A percentile compares a stretch with the other conserved stretches of the same genome.
Conservation (phyloP, 1,140 invertebrate genomes). For the Chionoecetes opilio region DNA sequence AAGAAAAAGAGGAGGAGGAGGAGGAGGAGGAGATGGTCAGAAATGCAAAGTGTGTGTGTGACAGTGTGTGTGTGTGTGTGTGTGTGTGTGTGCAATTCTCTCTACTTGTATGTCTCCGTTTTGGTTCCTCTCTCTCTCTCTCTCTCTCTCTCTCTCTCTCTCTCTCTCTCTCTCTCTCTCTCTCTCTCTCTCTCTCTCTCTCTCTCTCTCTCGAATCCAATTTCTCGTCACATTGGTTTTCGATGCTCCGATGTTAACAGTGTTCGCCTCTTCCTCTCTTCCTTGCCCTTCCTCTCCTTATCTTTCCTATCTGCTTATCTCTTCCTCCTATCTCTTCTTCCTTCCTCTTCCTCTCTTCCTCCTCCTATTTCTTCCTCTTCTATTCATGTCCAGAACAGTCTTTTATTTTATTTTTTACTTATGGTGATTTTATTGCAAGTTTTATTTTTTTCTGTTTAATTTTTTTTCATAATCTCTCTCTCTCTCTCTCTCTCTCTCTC, state of each 20-base stretch:
- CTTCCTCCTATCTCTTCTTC: neutral
- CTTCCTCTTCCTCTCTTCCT: no score
- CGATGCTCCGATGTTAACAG: neutral
- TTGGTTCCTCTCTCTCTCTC: neutral
- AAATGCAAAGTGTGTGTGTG: no score
- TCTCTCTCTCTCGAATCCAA: neutral
- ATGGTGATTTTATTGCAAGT: no score
- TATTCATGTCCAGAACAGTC: no score
- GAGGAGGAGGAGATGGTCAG: neutral
- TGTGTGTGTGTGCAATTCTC: neutral
- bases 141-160: slow-evolving; percentile 27
- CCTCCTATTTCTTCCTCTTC: no score
- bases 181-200: slow-evolving; percentile 23
- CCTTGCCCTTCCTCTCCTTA: neutral
- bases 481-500: no score
- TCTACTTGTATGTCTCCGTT: no score
- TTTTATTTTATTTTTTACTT: no score
- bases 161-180: slow-evolving; percentile 27
- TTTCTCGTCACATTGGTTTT: slow-evolving; percentile 20
- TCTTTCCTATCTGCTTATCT: neutral
- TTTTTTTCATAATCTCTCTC: no score
- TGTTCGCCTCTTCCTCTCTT: neutral
- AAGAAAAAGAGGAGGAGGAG: neutral
- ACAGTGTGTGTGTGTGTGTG: neutral
- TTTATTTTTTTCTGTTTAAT: no score